A percentile compares a stretch with the other conserved stretches of the same genome.
These are phyloP conservation scores for Rostratula benghalensis DNA, from an alignment of 2,113 vertebrate species.

Conservation along the genomic window DNA sequence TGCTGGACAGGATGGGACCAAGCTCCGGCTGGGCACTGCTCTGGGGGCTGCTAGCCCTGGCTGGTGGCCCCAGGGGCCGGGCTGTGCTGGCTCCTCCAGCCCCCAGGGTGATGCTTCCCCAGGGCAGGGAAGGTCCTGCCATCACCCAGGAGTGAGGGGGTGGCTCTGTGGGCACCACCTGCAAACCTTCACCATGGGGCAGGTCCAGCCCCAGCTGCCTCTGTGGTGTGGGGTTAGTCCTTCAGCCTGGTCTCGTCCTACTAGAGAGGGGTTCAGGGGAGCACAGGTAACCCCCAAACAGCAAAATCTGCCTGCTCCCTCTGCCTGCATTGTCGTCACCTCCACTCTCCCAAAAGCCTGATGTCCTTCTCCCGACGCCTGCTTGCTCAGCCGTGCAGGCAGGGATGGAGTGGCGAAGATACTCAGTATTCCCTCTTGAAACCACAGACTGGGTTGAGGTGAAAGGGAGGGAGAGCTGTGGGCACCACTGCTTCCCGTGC, in stretches of 20 bases:
- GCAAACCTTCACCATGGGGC: background rate
- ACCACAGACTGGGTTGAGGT: background rate
- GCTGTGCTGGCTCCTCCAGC: background rate
- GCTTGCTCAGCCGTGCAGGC: rapidly evolving
- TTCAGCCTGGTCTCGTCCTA: background rate
- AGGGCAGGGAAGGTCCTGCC: background rate
- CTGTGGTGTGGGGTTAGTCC: background rate
- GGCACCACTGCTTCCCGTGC: rapidly evolving
- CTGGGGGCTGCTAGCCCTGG: background rate
- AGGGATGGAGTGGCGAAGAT: rapidly evolving
- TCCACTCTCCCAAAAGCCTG: background rate
- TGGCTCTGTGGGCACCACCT: background rate
- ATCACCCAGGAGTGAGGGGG: background rate
- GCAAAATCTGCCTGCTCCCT: rapidly evolving
- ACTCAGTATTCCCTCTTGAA: background rate
- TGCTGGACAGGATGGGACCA: background rate
- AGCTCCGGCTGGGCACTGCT: background rate
- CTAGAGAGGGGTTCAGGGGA: background rate
- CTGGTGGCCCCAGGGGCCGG: background rate
- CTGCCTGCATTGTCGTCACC: rapidly evolving
- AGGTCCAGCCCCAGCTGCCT: too few species aligned
- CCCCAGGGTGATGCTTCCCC: background rate
- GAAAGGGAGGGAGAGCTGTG: background rate
- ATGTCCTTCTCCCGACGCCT: rapidly evolving
- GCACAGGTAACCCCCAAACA: background rate